Base-by-base conservation (phyloP, 1,140 invertebrate genomes). In the Hylaeus volcanicus region DNA sequence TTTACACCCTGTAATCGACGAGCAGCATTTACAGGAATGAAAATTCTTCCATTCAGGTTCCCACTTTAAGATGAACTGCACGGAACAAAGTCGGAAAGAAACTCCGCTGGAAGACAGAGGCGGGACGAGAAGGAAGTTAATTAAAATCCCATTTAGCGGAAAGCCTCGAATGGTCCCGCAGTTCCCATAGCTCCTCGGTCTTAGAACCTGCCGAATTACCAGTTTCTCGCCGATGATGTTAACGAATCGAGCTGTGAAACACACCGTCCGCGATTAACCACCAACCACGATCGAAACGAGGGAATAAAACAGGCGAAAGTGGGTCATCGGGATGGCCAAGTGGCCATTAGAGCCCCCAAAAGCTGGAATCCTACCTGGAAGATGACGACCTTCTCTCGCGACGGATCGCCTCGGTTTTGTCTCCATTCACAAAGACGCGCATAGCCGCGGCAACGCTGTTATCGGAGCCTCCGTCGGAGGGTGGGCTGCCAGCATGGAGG, bases 351-450 rank as follows among this genome's bases (percentile, higher is more conserved):
- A 66, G 11, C 45, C 14, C 26, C 14, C 5, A 12, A 11, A 4
- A 39, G 12, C 65, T 68, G 14, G 12, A 48, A 65, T 82, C 79
- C 43, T 15, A 3, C 5, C 43, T 45, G 61, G 51, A 82, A 82
- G 65, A 82, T 65, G 72, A 15, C 74, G 56, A 74, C 55, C 66
- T 55, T 77, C 58, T 11, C 41, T 56, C 39, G 65, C 69, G 2
- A 43, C 11, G n/a, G 61, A 70, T 60, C 63, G 53, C 48, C 69
- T 64, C 61, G 43, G 56, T 68, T 61, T 79, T 70, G 79, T 79
- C 72, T 85, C 53, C 85, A 82, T 86, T 85, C 85, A 86, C 79
- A 75, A 86, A 58, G 39, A 48, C 63, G 55, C 51, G 55, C 63
- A 70, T 70, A 77, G 69, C 65, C 64, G 58, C 77, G 72, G 70